Conservation (phyloP, 2,888 invertebrate species). For the Autographa pulchrina region DNA sequence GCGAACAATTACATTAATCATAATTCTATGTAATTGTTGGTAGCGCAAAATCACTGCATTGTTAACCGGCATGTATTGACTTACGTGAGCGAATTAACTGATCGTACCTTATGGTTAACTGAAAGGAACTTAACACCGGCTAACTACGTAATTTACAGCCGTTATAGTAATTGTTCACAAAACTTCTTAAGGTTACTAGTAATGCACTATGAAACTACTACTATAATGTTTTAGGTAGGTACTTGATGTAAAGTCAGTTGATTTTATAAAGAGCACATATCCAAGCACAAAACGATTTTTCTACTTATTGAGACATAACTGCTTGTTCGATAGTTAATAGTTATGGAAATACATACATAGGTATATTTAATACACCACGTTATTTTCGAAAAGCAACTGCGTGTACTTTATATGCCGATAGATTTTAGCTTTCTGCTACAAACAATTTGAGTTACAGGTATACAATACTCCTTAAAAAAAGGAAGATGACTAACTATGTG, state of each 20-base stretch:
- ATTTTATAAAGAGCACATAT: too few species aligned
- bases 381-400: not conserved
- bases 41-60: conserved; percentile 68
- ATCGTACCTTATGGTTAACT: conserved; percentile 62
- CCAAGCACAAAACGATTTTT: too few species aligned
- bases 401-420: too few species aligned
- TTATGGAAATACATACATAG: not conserved
- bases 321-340: too few species aligned
- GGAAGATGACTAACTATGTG: too few species aligned
- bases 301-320: too few species aligned
- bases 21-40: conserved; percentile 68
- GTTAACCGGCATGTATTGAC: conserved; percentile 61
- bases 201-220: too few species aligned
- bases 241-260: not conserved
- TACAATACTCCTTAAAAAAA: too few species aligned
- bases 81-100: conserved; percentile 57
- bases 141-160: not conserved
- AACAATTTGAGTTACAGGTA: too few species aligned
- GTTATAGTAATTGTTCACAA: conserved; percentile 11
- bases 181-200: not conserved
- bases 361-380: not conserved
- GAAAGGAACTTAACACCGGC: conserved; percentile 47
- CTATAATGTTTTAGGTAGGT: too few species aligned
- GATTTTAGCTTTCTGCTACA: too few species aligned
- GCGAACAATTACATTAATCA: conserved; percentile 66